phyloP scores from a whole-genome alignment of 1,140 invertebrate species.

The Plectrocnemia conspersa region DNA sequence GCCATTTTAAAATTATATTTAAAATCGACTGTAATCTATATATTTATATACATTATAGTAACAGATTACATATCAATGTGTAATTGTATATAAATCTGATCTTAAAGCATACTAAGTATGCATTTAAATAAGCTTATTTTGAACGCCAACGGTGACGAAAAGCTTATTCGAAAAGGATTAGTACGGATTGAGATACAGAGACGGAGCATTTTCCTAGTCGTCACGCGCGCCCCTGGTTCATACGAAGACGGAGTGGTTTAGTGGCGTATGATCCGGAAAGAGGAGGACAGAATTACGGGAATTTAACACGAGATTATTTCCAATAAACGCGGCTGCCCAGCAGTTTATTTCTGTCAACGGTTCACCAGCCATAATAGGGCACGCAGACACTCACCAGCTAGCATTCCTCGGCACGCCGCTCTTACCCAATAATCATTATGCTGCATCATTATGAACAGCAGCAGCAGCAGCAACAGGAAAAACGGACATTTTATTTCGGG shows the following conservation, averaged over 20 bases:
- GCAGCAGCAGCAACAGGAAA: neutral
- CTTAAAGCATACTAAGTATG: no score
- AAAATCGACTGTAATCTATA: no score
- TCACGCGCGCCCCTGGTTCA: conserved; percentile 17
- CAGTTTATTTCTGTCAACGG: conserved; percentile 31
- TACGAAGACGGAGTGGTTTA: no score
- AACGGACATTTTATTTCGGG: neutral
- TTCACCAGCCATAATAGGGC: conserved; percentile 18
- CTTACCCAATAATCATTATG: conserved; percentile 14
- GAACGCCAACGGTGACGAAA: no score
- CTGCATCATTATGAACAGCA: conserved; percentile 9
- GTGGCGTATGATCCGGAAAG: conserved; percentile 22
- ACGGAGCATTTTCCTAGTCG: no score
- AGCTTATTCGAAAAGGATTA: no score
- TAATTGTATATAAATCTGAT: no score
- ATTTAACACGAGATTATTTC: conserved; percentile 30
- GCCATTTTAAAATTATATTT: no score
- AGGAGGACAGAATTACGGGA: conserved; percentile 29
- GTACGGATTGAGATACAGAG: no score
- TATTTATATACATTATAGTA: no score
- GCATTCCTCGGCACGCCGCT: conserved; percentile 12
- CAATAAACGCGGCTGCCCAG: conserved; percentile 29
- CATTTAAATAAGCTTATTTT: no score
- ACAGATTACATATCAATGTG: no score
- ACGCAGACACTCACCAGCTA: conserved; percentile 1